Conservation (phyloP, 2,888 invertebrate genomes). For the Nezara viridula region DNA sequence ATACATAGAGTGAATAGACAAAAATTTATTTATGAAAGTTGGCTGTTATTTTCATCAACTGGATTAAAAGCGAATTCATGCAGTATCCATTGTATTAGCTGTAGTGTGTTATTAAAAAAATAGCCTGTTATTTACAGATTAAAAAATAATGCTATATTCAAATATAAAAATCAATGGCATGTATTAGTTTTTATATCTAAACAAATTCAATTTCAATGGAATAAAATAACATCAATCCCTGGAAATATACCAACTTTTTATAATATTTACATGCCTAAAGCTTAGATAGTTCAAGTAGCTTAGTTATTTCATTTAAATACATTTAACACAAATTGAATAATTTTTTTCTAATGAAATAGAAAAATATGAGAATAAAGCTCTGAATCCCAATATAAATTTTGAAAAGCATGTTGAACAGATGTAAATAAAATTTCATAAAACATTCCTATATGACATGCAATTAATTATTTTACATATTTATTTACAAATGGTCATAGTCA, state of each 20-base stretch:
- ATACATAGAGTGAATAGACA: neutral
- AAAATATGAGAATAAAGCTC: neutral
- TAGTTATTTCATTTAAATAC: neutral
- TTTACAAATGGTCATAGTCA: neutral
- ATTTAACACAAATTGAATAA: neutral
- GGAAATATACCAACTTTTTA: too few species aligned
- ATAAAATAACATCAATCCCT: neutral
- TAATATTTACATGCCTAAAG: neutral
- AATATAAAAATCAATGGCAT: neutral
- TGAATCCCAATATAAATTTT: neutral
- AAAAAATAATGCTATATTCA: neutral
- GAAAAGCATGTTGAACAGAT: neutral
- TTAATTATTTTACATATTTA: neutral
- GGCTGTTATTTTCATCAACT: neutral
- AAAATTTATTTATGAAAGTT: neutral
- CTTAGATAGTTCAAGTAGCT: neutral
- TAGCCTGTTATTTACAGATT: neutral
- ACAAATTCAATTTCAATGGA: neutral
- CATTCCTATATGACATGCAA: neutral
- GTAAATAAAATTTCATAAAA: neutral
- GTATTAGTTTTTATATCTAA: neutral
- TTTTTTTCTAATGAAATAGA: neutral
- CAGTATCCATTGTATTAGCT: neutral
- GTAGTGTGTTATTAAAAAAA: neutral
- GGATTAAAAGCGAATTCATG: slow-evolving; percentile 3